phyloP scores from a whole-genome alignment of 2,888 invertebrate genomes.

The Drepanosiphum platanoidis region DNA sequence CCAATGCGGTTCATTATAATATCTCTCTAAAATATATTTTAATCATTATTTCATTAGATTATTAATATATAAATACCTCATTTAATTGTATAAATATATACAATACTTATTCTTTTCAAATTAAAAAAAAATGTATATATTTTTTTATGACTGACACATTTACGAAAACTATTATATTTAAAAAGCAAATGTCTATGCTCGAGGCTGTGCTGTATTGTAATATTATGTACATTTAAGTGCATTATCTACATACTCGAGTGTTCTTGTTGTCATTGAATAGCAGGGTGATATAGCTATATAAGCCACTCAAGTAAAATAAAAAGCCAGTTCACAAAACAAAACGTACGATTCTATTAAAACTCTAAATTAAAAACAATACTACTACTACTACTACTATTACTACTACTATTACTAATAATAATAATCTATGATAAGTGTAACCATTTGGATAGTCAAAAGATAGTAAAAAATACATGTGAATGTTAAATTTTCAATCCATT shows the following conservation, averaged over 20 bases:
- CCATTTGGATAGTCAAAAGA: too few relatives aligned
- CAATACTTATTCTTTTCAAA: too few relatives aligned
- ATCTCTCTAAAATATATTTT: too few relatives aligned
- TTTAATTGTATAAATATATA: too few relatives aligned
- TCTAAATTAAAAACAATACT: not conserved
- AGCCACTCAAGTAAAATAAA: not conserved
- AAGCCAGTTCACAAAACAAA: not conserved
- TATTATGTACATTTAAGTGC: not conserved
- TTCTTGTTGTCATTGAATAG: constrained; percentile 14
- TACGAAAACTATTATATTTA: not conserved
- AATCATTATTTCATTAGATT: too few relatives aligned
- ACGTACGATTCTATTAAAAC: not conserved
- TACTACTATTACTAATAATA: too few relatives aligned
- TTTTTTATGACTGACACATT: not conserved
- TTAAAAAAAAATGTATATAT: not conserved
- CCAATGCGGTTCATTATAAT: too few relatives aligned
- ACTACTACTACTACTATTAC: too few relatives aligned
- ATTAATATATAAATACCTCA: too few relatives aligned
- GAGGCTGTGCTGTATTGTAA: not conserved
- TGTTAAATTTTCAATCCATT: too few relatives aligned
- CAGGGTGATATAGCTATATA: not conserved
- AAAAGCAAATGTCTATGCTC: not conserved
- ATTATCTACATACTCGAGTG: constrained; percentile 10
- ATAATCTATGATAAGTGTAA: not conserved
- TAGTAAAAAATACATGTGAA: too few relatives aligned